Evolutionary conservation across 2,113 vertebrate genomes (phyloP).

Genomic region (Hydropotes inermis): DNA sequence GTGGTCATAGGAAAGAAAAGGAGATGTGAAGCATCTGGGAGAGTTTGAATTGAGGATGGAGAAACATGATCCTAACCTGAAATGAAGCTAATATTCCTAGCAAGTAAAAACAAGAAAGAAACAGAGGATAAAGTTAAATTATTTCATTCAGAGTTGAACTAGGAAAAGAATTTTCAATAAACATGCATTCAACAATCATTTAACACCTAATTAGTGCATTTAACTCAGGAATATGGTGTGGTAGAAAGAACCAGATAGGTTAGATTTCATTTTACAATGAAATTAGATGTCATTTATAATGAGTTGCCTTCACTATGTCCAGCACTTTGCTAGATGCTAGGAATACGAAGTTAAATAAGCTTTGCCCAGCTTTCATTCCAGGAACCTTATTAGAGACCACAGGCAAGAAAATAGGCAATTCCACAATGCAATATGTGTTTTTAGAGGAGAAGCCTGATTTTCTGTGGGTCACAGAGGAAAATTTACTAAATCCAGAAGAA

Average conservation of each 20-base stretch:
- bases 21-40: neutral
- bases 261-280: neutral
- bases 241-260: neutral
- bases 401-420: neutral
- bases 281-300: neutral
- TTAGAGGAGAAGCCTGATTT: neutral
- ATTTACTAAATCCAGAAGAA: neutral
- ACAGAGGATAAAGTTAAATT: neutral
- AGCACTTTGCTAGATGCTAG: neutral
- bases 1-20: neutral
- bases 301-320: neutral
- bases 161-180: neutral
- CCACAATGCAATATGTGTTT: neutral
- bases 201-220: neutral
- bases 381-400: neutral
- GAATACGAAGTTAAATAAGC: neutral
- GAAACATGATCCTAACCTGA: neutral
- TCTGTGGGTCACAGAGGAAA: neutral
- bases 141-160: neutral
- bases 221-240: neutral
- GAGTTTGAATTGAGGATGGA: neutral
- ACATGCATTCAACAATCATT: neutral
- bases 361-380: neutral
- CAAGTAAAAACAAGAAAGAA: neutral
- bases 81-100: neutral